Conservation (phyloP, 92 coral and sea anemone genomes). For the Pocillopora meandrina region DNA sequence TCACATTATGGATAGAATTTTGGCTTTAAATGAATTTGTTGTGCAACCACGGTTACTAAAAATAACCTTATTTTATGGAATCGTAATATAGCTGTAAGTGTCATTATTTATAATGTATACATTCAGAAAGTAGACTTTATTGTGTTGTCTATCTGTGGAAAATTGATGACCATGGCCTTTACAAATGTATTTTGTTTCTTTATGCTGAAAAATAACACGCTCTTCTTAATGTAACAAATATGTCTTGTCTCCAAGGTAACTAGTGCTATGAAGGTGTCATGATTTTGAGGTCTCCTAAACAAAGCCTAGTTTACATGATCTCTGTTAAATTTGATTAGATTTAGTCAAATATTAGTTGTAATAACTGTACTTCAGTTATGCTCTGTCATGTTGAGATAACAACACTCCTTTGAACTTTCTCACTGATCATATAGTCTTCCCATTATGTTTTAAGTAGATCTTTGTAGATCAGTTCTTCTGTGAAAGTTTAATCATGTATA, state of each 20-base stretch:
- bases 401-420: not conserved
- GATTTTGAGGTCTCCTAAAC: no score
- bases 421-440: not conserved
- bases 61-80: not conserved
- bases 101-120: not conserved
- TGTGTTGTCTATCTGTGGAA: slow-evolving; percentile 20
- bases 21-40: slow-evolving; percentile 1
- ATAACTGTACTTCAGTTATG: not conserved
- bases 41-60: not conserved
- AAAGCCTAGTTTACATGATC: no score
- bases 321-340: no score
- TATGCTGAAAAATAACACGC: slow-evolving; percentile 13
- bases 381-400: not conserved
- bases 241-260: slow-evolving; percentile 44
- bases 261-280: not conserved
- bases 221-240: slow-evolving; percentile 1
- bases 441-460: not conserved
- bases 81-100: not conserved
- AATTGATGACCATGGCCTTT: slow-evolving; percentile 16
- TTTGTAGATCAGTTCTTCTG: not conserved
- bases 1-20: not conserved
- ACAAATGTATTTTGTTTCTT: not conserved
- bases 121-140: not conserved
- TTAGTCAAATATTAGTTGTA: not conserved
- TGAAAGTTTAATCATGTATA: not conserved